phyloP scores from a whole-genome alignment of 35 echinoderm and acorn worm species.

The Lytechinus pictus region DNA sequence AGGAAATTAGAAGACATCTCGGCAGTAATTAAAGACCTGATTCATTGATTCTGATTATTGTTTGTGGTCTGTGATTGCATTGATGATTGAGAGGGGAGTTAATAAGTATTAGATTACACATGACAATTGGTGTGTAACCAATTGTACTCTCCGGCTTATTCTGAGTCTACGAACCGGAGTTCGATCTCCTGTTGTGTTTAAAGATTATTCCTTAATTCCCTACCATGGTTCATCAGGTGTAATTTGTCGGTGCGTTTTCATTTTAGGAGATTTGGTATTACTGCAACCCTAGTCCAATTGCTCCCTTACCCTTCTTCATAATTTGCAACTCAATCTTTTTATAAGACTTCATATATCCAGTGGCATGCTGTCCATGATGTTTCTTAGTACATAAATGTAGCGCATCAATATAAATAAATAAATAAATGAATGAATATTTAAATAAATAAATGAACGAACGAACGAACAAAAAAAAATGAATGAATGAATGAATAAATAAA shows the following conservation, averaged over 20 bases:
- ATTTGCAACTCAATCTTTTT: too few species aligned
- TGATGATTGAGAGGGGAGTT: neutral
- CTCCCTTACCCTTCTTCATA: neutral
- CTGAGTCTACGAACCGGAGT: neutral
- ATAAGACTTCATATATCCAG: too few species aligned
- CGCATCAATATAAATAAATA: too few species aligned
- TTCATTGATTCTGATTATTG: neutral
- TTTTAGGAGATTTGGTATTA: neutral
- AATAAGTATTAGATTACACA: neutral
- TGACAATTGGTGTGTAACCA: constrained; percentile 2
- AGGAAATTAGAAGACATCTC: neutral
- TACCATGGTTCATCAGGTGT: neutral
- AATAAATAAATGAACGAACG: too few species aligned
- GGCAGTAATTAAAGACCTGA: constrained; percentile 3
- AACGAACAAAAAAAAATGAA: too few species aligned
- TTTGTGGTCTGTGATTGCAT: neutral
- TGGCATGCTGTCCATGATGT: too few species aligned
- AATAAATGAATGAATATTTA: too few species aligned
- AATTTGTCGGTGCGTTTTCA: neutral
- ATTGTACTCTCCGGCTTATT: neutral
- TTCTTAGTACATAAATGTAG: too few species aligned
- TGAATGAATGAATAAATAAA: too few species aligned
- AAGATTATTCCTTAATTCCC: neutral
- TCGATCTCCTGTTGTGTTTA: neutral
- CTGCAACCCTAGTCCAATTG: neutral